Percentiles rank a stretch among this genome's conserved stretches.
These are phyloP conservation scores for Tragopan temminckii DNA, from an alignment of 2,797 vertebrate genomes.

Conservation along the genomic window DNA sequence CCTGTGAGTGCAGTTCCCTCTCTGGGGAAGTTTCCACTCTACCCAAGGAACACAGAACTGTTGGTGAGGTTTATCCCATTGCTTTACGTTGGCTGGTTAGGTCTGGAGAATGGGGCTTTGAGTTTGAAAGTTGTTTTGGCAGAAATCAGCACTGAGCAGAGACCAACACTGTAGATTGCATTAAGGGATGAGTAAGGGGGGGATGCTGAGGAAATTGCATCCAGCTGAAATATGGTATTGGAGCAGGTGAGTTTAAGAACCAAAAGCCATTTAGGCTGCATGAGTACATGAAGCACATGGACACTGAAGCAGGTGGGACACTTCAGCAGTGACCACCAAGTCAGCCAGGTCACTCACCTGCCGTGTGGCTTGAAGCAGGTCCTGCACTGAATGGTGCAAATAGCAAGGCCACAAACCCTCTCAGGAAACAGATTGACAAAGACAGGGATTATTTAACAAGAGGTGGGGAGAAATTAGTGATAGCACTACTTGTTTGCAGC, in stretches of 20 bases:
- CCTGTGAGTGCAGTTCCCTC: not conserved
- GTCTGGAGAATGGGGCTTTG: not conserved
- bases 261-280: not conserved
- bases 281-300: fast-evolving
- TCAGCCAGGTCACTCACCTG: not conserved
- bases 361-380: fast-evolving
- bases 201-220: not conserved
- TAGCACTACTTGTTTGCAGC: not conserved
- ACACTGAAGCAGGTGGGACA: not conserved
- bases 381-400: not conserved
- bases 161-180: not conserved
- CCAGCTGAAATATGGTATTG: not conserved
- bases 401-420: not conserved
- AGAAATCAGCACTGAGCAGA: not conserved
- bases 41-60: not conserved
- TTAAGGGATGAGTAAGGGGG: not conserved
- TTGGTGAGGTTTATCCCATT: not conserved
- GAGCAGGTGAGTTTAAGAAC: not conserved
- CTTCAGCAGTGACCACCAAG: not conserved
- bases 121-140: not conserved
- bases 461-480: not conserved
- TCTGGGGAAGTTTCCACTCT: not conserved
- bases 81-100: not conserved
- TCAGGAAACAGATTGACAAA: not conserved
- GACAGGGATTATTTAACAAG: not conserved